A percentile compares a stretch with the other conserved stretches of the same genome.
phyloP scores from a whole-genome alignment of 2,888 invertebrate genomes.

The Coronaproctus castanopsis region DNA sequence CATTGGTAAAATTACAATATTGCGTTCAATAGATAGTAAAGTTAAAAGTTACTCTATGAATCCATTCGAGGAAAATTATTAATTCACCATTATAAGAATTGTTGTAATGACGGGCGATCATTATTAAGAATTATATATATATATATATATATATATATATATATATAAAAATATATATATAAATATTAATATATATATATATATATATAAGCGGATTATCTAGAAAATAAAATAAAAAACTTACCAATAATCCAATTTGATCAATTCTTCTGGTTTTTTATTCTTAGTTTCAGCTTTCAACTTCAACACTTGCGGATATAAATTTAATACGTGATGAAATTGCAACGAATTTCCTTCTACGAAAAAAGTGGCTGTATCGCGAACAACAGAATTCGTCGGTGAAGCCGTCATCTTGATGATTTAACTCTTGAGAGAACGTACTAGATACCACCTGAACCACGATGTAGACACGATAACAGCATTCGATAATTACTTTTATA shows the following conservation, averaged over 20 bases:
- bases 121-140: background rate
- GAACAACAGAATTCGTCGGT: background rate
- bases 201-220: background rate
- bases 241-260: slow-evolving; percentile 90
- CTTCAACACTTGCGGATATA: slow-evolving; percentile 77
- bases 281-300: slow-evolving; percentile 74
- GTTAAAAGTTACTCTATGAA: too few species aligned
- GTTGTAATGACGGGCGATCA: too few species aligned
- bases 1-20: background rate
- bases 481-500: too few species aligned
- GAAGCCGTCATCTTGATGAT: background rate
- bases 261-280: slow-evolving; percentile 83
- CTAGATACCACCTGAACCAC: too few species aligned
- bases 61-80: too few species aligned
- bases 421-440: too few species aligned
- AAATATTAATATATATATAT: background rate
- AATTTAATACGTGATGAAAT: slow-evolving; percentile 69
- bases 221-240: slow-evolving; percentile 23
- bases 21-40: background rate
- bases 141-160: background rate
- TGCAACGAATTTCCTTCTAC: slow-evolving; percentile 62
- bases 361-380: slow-evolving; percentile 79
- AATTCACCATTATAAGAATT: too few species aligned
- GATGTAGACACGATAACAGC: too few species aligned
- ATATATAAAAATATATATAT: background rate